Percentiles rank a stretch among this genome's conserved stretches.
Conservation (phyloP, 2,797 vertebrate species). For the Eptatretus atami region DNA sequence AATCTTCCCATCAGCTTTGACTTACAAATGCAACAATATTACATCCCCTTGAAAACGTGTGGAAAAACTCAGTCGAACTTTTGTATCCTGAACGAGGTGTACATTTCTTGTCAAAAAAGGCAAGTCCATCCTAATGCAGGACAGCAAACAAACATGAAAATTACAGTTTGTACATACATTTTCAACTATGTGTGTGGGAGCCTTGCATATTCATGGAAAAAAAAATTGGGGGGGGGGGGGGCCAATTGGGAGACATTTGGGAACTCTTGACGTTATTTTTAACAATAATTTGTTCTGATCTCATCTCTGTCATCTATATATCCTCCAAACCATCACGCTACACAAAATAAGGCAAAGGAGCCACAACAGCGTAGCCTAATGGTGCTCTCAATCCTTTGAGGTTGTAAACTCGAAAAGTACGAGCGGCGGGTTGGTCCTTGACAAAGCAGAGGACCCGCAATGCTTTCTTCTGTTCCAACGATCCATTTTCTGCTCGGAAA, state of each 20-base stretch:
- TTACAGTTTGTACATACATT: background rate
- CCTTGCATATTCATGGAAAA: too few species aligned
- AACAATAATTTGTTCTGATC: too few species aligned
- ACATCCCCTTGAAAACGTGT: conserved; percentile 3
- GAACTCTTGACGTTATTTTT: too few species aligned
- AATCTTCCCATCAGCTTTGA: too few species aligned
- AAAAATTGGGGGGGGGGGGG: too few species aligned
- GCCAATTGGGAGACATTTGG: too few species aligned
- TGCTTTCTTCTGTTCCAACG: conserved; percentile 40
- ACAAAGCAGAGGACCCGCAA: conserved; percentile 40
- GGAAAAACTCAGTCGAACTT: background rate
- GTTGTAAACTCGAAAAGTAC: conserved; percentile 44
- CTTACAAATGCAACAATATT: background rate
- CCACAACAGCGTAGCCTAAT: too few species aligned
- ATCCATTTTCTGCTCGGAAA: conserved; percentile 22
- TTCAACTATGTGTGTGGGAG: too few species aligned
- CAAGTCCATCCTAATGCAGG: background rate
- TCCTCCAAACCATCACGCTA: too few species aligned
- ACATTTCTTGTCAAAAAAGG: conserved; percentile 1
- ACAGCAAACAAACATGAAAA: background rate
- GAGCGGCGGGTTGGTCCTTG: conserved; percentile 52
- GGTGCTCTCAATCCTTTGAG: conserved; percentile 27
- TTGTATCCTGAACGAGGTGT: background rate
- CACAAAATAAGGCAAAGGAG: too few species aligned
- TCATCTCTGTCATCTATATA: too few species aligned